Evolutionary conservation across 2,797 vertebrate species (phyloP), one percentile per base, ranked within the genome.

Genomic region (Delichon dasypus): DNA sequence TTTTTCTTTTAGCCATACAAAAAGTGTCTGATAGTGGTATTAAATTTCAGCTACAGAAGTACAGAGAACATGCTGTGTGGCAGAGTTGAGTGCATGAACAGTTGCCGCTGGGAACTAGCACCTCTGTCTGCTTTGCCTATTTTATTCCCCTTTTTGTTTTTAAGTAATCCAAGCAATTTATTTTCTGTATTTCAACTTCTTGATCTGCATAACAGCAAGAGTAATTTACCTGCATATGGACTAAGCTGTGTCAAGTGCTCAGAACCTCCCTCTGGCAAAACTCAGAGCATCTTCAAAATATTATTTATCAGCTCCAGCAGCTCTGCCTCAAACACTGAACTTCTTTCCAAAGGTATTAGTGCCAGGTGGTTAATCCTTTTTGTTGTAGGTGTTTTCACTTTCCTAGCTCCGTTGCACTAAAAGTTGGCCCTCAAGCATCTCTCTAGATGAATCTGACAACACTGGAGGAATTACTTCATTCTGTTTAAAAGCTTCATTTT

Each of bases 401-500:
- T 77, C 57, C 29, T 65, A 72, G 74, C 64, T 64, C 26, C 74
- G 40, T 26, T 66, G 38, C 81, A 42, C 26, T 93, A 55, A 89
- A 89, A 83, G 48, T 25, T 86, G 81, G 18, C 60, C 66, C 55
- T 94, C 60, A 15, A 54, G 70, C 70, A 48, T 67, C 61, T 66
- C 68, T 75, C 45, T 77, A 95, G 83, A 40, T 84, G 72, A 88
- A 85, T 81, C 44, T 76, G 60, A 90, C 88, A 78, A 5, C 86
- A 55, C 51, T 83, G 81, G 74, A 92, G 66, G 40, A 93, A 95
- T 95, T 81, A 84, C 94, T 90, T 96, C 95, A 76, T 67, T 81
- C 87, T 94, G 85, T 97, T 89, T 95, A 77, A 95, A 75, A 94
- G 71, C 94, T 95, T 95, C 26, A 14, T 89, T 88, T 95, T 97